phyloP scores from a whole-genome alignment of 1,140 invertebrate genomes.

The Acyrthosiphon pisum region DNA sequence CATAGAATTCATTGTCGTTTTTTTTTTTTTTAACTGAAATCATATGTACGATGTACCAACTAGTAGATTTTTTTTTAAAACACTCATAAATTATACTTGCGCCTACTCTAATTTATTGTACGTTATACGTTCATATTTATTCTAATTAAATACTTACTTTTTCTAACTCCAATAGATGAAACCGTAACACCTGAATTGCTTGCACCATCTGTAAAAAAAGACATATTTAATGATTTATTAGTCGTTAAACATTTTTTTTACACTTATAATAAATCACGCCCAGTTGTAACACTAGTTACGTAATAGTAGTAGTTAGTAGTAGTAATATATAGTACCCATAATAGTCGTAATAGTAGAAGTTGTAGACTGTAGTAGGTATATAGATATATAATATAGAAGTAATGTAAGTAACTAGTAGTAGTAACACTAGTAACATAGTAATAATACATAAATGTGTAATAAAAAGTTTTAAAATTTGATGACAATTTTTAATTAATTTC shows the following conservation, averaged over 20 bases:
- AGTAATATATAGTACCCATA: neutral
- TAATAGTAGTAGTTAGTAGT: neutral
- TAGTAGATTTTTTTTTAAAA: neutral
- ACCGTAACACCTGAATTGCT: conserved; percentile 99
- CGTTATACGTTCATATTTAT: neutral
- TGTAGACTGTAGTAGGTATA: neutral
- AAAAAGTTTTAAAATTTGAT: neutral
- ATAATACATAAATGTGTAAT: neutral
- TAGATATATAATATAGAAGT: neutral
- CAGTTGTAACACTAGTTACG: neutral
- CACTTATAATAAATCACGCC: conserved; percentile 39
- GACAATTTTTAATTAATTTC: neutral
- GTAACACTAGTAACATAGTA: neutral
- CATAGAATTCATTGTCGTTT: neutral
- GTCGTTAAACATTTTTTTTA: neutral
- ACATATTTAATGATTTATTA: conserved; percentile 61
- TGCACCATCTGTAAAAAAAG: conserved; percentile 97
- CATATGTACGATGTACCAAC: neutral
- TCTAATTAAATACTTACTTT: conserved; percentile 81
- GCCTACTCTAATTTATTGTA: neutral
- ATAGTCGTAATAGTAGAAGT: neutral
- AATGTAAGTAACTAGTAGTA: neutral
- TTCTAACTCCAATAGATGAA: conserved; percentile 99
- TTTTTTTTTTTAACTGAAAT: conserved; percentile 28
- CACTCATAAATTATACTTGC: conserved; percentile 22